These are phyloP conservation scores for Hypolimnas misippus DNA, from an alignment of 2,888 invertebrate genomes.

Conservation along the genomic window DNA sequence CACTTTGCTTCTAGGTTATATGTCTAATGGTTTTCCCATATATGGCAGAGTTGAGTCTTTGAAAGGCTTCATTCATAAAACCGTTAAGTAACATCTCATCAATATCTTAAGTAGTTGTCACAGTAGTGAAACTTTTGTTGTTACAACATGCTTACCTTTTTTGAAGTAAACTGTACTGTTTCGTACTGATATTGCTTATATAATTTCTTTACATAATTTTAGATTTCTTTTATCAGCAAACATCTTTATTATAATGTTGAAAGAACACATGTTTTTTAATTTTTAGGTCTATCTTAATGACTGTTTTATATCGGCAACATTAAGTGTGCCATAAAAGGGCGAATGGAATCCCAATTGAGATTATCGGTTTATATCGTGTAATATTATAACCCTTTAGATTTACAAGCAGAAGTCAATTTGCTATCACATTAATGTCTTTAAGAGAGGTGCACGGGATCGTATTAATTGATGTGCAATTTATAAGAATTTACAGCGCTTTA, in stretches of 20 bases:
- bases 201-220: conserved; percentile 10
- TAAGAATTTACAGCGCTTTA: conserved; percentile 56
- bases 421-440: conserved; percentile 67
- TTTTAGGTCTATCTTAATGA: conserved; percentile 62
- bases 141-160: conserved; percentile 1
- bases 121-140: conserved; percentile 12
- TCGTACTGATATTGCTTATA: not conserved
- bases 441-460: conserved; percentile 54
- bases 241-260: not conserved
- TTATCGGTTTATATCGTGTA: conserved; percentile 66
- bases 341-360: conserved; percentile 63
- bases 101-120: conserved; percentile 24
- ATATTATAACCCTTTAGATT: conserved; percentile 58
- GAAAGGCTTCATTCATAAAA: conserved; percentile 42
- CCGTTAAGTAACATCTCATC: conserved; percentile 36
- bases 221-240: not conserved
- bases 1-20: conserved; percentile 44
- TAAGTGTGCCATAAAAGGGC: conserved; percentile 64
- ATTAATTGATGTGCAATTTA: conserved; percentile 70
- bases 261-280: conserved; percentile 41
- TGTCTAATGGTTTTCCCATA: conserved; percentile 39
- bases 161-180: not conserved
- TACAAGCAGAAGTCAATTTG: conserved; percentile 58
- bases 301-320: conserved; percentile 60
- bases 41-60: conserved; percentile 35